Evolutionary conservation across 2,888 invertebrate species (phyloP).

Genomic region (Xestobium rufovillosum): DNA sequence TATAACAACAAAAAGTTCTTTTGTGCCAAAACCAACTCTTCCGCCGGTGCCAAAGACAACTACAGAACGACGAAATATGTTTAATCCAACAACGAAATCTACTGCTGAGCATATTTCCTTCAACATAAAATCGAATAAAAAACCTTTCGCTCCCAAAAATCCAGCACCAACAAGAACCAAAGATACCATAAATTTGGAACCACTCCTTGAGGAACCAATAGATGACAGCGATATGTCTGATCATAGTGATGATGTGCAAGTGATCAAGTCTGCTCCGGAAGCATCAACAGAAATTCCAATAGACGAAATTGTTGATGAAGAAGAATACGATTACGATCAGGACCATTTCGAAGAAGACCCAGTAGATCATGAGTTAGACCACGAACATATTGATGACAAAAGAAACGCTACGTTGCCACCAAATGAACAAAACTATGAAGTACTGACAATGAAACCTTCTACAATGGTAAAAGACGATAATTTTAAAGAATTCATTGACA

Average conservation of each 20-base stretch:
- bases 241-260: conserved; percentile 46
- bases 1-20: conserved; percentile 28
- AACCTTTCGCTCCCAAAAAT: conserved; percentile 28
- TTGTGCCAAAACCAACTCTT: conserved; percentile 26
- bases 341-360: conserved; percentile 12
- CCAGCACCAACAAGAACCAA: conserved; percentile 23
- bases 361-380: conserved; percentile 10
- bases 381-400: conserved; percentile 13
- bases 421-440: conserved; percentile 42
- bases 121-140: conserved; percentile 28
- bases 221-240: conserved; percentile 41
- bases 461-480: conserved; percentile 51
- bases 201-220: conserved; percentile 52
- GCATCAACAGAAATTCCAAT: conserved; percentile 15
- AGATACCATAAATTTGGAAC: conserved; percentile 46
- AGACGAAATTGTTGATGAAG: conserved; percentile 7
- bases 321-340: conserved; percentile 14
- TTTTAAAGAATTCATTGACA: conserved; percentile 53
- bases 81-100: conserved; percentile 28
- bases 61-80: conserved; percentile 30
- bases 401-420: conserved; percentile 11
- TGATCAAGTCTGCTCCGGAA: conserved; percentile 42
- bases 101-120: conserved; percentile 27
- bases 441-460: conserved; percentile 51
- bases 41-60: conserved; percentile 29